phyloP scores from a whole-genome alignment of 2,888 invertebrate genomes.

The Ptychoptera albimana region DNA sequence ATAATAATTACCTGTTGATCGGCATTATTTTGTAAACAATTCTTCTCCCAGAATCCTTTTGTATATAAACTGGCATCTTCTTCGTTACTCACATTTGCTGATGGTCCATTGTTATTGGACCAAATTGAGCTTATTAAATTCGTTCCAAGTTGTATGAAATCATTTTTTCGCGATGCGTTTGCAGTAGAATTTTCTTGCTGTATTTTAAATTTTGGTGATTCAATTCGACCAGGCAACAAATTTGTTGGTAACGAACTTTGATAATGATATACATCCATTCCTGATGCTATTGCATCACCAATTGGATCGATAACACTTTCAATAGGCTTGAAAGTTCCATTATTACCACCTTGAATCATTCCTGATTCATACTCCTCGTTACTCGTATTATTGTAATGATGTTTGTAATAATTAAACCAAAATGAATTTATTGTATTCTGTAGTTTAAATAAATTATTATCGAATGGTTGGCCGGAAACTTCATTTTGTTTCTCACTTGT shows the following conservation, averaged over 20 bases:
- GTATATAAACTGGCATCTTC: constrained; percentile 20
- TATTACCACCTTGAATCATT: background rate
- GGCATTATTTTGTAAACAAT: background rate
- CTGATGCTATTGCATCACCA: no score
- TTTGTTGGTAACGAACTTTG: background rate
- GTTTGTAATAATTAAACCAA: constrained; percentile 21
- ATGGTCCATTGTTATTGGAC: constrained; percentile 23
- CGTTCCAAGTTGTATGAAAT: constrained; percentile 25
- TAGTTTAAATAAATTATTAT: background rate
- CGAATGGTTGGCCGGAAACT: background rate
- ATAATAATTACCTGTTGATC: background rate
- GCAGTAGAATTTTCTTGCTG: constrained; percentile 1
- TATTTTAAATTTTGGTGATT: constrained; percentile 6
- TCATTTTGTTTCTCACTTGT: background rate
- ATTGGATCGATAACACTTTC: no score
- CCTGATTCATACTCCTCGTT: constrained; percentile 15
- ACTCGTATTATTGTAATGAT: constrained; percentile 14
- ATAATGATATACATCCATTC: background rate
- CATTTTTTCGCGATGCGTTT: constrained; percentile 8
- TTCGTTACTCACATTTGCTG: constrained; percentile 16
- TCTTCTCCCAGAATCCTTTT: constrained; percentile 9
- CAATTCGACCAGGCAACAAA: constrained; percentile 4
- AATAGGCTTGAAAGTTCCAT: background rate
- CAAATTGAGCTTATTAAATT: constrained; percentile 38
- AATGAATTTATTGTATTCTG: constrained; percentile 10